Evolutionary conservation across 2,888 invertebrate species (phyloP).

Genomic region (Archips xylosteana): DNA sequence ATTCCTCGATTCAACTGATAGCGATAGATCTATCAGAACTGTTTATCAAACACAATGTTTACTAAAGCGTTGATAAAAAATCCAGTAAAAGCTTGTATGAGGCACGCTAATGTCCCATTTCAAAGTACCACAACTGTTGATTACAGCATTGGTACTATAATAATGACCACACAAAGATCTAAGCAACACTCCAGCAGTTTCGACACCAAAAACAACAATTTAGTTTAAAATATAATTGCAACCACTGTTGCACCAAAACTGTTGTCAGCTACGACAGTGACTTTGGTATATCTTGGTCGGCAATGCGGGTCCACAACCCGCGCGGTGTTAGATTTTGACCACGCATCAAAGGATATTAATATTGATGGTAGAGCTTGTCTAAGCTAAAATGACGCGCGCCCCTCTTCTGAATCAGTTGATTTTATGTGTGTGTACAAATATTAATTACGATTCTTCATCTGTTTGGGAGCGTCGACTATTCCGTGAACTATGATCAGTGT

Average conservation of each 20-base stretch:
- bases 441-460: too few species aligned
- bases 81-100: constrained; percentile 67
- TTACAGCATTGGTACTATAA: constrained; percentile 45
- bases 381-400: too few species aligned
- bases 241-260: neutral
- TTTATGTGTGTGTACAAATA: too few species aligned
- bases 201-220: neutral
- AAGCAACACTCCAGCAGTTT: neutral
- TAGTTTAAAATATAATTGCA: neutral
- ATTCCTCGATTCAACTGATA: constrained; percentile 62
- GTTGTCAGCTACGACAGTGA: neutral
- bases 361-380: too few species aligned
- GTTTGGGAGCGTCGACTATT: too few species aligned
- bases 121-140: constrained; percentile 49
- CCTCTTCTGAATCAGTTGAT: too few species aligned
- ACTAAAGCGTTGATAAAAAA: constrained; percentile 73
- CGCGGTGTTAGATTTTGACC: too few species aligned
- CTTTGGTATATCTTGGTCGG: too few species aligned
- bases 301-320: too few species aligned
- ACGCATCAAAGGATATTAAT: too few species aligned
- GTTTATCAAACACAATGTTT: constrained; percentile 72
- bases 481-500: too few species aligned
- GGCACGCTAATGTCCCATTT: constrained; percentile 53
- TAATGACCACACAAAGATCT: neutral
- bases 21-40: constrained; percentile 60